phyloP scores from a whole-genome alignment of 2,113 vertebrate species.

The Lophius piscatorius region DNA sequence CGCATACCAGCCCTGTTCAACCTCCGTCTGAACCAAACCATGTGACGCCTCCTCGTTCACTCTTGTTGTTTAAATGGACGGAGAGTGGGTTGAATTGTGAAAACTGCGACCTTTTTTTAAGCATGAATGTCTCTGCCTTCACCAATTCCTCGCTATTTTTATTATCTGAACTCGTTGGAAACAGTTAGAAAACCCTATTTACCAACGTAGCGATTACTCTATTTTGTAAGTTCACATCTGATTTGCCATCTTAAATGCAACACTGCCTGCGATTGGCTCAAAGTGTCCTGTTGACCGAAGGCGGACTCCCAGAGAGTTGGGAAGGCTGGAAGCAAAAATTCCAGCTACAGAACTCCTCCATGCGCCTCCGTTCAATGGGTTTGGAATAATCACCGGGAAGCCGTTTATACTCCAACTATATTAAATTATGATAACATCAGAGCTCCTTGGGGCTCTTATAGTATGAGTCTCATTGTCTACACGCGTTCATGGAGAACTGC shows the following conservation, averaged over 20 bases:
- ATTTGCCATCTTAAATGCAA: conserved; percentile 64
- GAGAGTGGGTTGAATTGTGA: not conserved
- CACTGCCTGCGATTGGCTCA: conserved; percentile 71
- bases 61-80: conserved; percentile 23
- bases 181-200: conserved; percentile 31
- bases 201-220: not conserved
- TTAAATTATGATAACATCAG: conserved; percentile 25
- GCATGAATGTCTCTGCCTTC: too few relatives aligned
- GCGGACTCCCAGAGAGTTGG: conserved; percentile 70
- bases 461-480: conserved; percentile 6
- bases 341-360: conserved; percentile 63
- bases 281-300: conserved; percentile 64
- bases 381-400: conserved; percentile 56
- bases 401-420: conserved; percentile 28
- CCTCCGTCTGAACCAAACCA: conserved; percentile 74
- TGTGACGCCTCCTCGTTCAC: conserved; percentile 65
- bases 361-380: conserved; percentile 60
- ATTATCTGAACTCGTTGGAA: not conserved
- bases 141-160: too few relatives aligned
- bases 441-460: not conserved
- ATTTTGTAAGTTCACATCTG: conserved; percentile 36
- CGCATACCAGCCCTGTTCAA: conserved; percentile 61
- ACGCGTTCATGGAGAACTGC: conserved; percentile 33
- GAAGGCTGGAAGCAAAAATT: conserved; percentile 61
- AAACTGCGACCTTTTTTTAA: too few relatives aligned